These are phyloP conservation scores for Bettongia penicillata DNA, from an alignment of 2,113 vertebrate genomes.

Conservation along the genomic window DNA sequence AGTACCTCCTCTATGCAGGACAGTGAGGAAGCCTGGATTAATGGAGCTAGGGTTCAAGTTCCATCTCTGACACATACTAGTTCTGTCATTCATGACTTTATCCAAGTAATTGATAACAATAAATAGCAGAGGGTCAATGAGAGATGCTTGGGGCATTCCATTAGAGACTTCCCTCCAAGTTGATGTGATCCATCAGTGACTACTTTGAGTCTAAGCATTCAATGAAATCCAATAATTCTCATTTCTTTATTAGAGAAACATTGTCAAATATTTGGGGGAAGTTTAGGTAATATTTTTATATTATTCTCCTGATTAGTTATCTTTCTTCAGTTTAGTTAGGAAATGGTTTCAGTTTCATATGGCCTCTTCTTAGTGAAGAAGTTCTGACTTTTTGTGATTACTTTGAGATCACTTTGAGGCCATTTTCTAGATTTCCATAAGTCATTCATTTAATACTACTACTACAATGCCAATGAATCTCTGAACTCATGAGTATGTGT, in stretches of 20 bases:
- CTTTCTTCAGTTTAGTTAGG: not conserved
- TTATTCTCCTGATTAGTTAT: not conserved
- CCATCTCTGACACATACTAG: not conserved
- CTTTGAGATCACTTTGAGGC: not conserved
- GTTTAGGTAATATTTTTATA: not conserved
- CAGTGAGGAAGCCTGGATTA: not conserved
- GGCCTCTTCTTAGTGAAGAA: not conserved
- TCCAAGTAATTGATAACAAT: not conserved
- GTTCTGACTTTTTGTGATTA: not conserved
- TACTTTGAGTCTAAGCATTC: not conserved
- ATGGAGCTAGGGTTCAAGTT: not conserved
- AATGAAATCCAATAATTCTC: not conserved
- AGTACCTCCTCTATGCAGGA: not conserved
- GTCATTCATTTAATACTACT: not conserved
- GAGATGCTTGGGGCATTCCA: not conserved
- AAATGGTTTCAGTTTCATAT: not conserved
- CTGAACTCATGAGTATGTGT: not conserved
- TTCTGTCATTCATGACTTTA: not conserved
- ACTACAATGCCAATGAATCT: not conserved
- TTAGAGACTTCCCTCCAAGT: not conserved
- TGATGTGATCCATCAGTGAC: not conserved
- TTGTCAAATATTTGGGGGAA: not conserved
- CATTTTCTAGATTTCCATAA: not conserved
- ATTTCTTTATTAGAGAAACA: not conserved
- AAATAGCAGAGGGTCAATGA: not conserved